Base-by-base conservation (phyloP, 2,797 vertebrate species). In the Paratrypauchen microcephalus region DNA sequence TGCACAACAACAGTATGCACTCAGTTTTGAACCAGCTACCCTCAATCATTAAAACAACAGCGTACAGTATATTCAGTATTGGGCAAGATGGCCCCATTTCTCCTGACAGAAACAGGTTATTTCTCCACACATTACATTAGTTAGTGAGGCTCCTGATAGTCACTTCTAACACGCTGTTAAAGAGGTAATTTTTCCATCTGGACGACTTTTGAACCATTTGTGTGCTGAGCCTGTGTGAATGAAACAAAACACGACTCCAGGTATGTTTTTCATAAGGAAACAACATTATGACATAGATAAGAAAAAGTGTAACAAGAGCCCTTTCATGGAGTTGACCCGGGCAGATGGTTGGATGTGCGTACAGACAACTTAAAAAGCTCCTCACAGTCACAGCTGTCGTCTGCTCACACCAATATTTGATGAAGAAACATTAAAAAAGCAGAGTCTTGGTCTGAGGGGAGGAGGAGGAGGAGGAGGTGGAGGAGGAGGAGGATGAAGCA, bases 371-470 rank as follows among this genome's bases (percentile, higher is more conserved):
- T 47, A 19, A 65, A 65, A 65, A 52, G 45, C 30, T 50, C 63
- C 63, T 65, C 24, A 9, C 23, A 52, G 63, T 65, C 45, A 65
- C 63, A 65, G 45, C 63, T 65, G 63, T 65, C 63, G 63, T 26
- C 63, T n/a, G 63, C 26, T 30, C 63, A 13, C 63, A 65, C 23
- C 24, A 52, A 65, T 65, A 50, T 65, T 65, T 65, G n/a, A 65
- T 32, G 63, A 65, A 65, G 63, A n/a, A 50, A 65, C 63, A 65
- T 65, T 65, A 65, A 65, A 65, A 65, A 65, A 65, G 50, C 62
- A 50, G 50, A 30, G 30, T 64, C 62, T 28, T 48, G 45, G 45
- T 65, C 63, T 52, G 47, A 52, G 63, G 2, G 26, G 32, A 54
- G 65, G 36, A 13, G 41, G 52, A 36, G 32, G 32, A 32, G 0